Evolutionary conservation across 2,113 vertebrate species (phyloP), one percentile per base, ranked within the genome.

Genomic region (Fukomys damarensis): DNA sequence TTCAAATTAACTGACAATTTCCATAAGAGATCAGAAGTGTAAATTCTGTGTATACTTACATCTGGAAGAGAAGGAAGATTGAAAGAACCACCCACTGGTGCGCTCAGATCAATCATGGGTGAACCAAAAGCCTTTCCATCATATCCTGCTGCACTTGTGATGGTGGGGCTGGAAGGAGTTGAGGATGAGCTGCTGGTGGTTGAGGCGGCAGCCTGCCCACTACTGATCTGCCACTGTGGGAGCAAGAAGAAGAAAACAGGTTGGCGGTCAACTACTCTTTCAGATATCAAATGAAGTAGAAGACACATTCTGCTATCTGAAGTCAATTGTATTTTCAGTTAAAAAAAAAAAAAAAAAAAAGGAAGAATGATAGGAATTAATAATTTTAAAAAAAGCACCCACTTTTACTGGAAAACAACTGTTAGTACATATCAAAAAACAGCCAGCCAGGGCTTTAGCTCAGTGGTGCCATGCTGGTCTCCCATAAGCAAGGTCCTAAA

Each of bases 51-150:
- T 87, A 66, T 63, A 97, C 98, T 99, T 98, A 99, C 98, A 98
- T 99, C 98, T 93, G 99, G 99, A 94, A 99, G 98, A 96, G 98
- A 98, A 52, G 99, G 99, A 6, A 99, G 98, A 82, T 98, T 99
- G 26, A 98, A 99, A 91, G 98, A 98, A 24, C 97, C 98, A 74
- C 98, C 98, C 70, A 98, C 98, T 43, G 99, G 97, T 87, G 98
- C 98, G 49, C 97, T 98, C 97, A 99, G 9, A 91, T 99, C 99
- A 41, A 99, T 98, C 97, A 99, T 95, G 2, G 98, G 98, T 3
- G 98, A 98, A 41, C 97, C 93, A 0, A 97, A 98, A 1, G 89
- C 86, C 90, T 98, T 99, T 3, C 98, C 98, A 65, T 99, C 98
- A 16, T 97, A 98, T 0, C 98, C 98, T 35, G 96, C 98, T 49